phyloP scores from a whole-genome alignment of 1,140 invertebrate species.

The Drosophila melanica region DNA sequence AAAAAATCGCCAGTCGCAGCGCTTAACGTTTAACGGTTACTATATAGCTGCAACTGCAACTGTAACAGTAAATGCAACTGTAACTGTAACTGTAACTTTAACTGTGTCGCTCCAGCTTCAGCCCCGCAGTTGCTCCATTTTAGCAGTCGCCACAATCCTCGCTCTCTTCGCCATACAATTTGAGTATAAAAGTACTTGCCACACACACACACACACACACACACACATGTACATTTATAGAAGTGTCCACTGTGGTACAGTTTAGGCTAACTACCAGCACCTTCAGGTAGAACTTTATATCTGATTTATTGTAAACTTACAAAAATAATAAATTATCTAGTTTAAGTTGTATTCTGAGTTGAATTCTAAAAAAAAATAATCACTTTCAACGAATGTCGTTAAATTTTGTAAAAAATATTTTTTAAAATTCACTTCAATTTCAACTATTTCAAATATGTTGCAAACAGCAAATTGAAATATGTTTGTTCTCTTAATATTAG shows the following conservation, averaged over 20 bases:
- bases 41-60: conserved; percentile 6
- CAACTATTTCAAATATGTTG: too few relatives aligned
- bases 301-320: too few relatives aligned
- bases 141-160: conserved; percentile 1
- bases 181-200: background rate
- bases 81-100: conserved; percentile 14
- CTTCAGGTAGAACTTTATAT: background rate
- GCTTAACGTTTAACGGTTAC: conserved; percentile 31
- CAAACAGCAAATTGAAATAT: too few relatives aligned
- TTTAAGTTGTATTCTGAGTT: too few relatives aligned
- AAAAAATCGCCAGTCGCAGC: conserved; percentile 59
- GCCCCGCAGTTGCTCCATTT: conserved; percentile 30
- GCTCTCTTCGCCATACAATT: conserved; percentile 13
- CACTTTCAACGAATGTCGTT: too few relatives aligned
- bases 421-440: too few relatives aligned
- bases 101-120: conserved; percentile 18
- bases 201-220: background rate
- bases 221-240: background rate
- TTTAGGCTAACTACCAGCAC: background rate
- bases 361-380: too few relatives aligned
- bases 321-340: too few relatives aligned
- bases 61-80: conserved; percentile 14
- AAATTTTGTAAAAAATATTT: too few relatives aligned
- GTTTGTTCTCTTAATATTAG: too few relatives aligned
- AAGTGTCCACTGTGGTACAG: conserved; percentile 9